phyloP scores from a whole-genome alignment of 2,888 invertebrate genomes.

The Amitus sp. region DNA sequence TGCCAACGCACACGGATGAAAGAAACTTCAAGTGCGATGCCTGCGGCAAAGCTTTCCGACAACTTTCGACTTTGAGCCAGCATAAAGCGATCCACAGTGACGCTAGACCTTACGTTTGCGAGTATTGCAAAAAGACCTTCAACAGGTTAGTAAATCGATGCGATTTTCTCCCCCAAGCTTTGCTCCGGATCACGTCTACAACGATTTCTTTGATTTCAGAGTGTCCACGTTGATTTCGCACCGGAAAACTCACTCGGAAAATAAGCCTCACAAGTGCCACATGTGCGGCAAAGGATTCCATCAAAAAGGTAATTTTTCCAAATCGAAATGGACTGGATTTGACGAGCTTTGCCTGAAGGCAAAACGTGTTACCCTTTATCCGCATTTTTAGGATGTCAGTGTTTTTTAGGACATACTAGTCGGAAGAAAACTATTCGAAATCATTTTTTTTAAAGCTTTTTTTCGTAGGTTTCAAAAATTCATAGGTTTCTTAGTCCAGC shows the following conservation, averaged over 20 bases:
- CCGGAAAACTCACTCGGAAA: slow-evolving; percentile 79
- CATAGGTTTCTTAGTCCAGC: no score
- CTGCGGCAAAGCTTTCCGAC: slow-evolving; percentile 80
- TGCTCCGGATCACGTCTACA: neutral
- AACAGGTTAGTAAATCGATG: slow-evolving; percentile 66
- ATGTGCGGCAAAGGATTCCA: slow-evolving; percentile 83
- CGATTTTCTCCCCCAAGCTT: neutral
- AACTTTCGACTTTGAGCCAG: slow-evolving; percentile 80
- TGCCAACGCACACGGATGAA: slow-evolving; percentile 82
- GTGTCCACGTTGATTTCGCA: slow-evolving; percentile 84
- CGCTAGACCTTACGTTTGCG: slow-evolving; percentile 78
- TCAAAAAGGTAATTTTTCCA: slow-evolving; percentile 72
- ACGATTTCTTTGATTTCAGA: slow-evolving; percentile 55
- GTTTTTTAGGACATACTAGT: no score
- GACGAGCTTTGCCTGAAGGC: no score
- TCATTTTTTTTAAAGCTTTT: no score
- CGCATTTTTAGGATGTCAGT: no score
- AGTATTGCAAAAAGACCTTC: slow-evolving; percentile 80
- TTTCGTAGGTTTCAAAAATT: no score
- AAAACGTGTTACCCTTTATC: no score
- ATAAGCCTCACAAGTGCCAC: slow-evolving; percentile 79
- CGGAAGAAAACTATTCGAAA: no score
- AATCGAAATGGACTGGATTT: no score
- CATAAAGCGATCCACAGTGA: slow-evolving; percentile 84
- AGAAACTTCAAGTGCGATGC: slow-evolving; percentile 79